Evolutionary conservation across 1,140 invertebrate species (phyloP), one percentile per base, ranked within the genome.

Genomic region (Diachasma alloeum): DNA sequence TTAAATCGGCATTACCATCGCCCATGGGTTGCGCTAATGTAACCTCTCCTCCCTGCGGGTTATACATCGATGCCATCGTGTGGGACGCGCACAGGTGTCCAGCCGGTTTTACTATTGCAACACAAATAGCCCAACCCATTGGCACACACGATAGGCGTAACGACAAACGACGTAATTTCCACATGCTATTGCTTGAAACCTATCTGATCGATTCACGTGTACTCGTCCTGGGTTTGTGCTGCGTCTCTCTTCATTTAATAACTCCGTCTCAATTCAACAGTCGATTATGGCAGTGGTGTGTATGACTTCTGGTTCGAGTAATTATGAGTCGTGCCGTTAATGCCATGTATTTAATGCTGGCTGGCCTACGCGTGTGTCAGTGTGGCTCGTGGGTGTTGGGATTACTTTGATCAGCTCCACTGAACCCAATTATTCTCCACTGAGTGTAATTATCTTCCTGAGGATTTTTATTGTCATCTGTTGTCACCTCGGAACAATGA

Each of bases 1-100:
- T 88, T 87, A 88, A 87, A 87, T 86, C 83, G 83, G 78, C 82
- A 86, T 87, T 86, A 84, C 82, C 82, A 81, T 76, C 80, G 24
- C 31, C 31, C 15, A 11, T 68, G 26, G 22, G 68, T 79, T 79
- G 72, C 78, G 69, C 76, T 76, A 76, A 76, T 76, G 75, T 79
- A 37, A 39, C 36, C 74, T 39, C 46, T 37, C 59, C 74, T 53
- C 48, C 48, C 17, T 59, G 39, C 71, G 37, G 24, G 68, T 15
- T 46, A 42, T 71, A 39, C 37, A 17, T 46, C 59, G 46, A 77
- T 80, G 74, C 26, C 68, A 80, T 80, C 78, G 81, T 84, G 85
- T 87, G 86, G 84, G 84, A 87, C 79, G 75, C 75, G 79, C 80
- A 83, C 86, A 87, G 86, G 86, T 87, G 86, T 86, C 80, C 76